Conservation (phyloP, 2,113 vertebrate species). For the Nesoenas mayeri region DNA sequence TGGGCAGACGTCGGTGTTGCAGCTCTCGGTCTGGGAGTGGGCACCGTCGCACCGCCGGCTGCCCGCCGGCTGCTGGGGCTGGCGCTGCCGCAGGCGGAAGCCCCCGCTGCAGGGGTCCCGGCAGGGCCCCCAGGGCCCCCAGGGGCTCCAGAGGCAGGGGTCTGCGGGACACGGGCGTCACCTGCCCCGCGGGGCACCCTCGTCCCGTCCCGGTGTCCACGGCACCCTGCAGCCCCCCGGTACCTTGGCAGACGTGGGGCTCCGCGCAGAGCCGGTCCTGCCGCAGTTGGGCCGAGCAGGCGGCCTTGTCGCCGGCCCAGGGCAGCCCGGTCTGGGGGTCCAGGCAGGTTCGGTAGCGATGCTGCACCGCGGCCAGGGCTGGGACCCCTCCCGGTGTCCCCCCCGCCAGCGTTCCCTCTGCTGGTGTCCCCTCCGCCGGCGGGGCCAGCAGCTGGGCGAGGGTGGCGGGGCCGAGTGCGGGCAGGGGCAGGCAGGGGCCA, state of each 20-base stretch:
- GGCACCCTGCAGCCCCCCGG: not conserved
- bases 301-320: conserved; percentile 11
- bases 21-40: conserved; percentile 84
- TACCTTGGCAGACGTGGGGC: conserved; percentile 77
- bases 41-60: conserved; percentile 67
- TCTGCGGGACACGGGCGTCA: conserved; percentile 59
- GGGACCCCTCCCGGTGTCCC: not conserved
- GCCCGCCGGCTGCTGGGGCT: not conserved
- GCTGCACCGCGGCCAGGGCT: conserved; percentile 74
- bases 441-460: not conserved
- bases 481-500: conserved; percentile 74
- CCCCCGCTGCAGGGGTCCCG: conserved; percentile 84
- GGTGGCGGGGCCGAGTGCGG: not conserved
- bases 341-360: conserved; percentile 82
- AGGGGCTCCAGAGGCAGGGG: conserved; percentile 82
- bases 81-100: conserved; percentile 79
- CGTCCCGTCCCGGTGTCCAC: not conserved
- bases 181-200: accelerated
- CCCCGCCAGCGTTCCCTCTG: no score
- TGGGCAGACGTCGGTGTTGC: conserved; percentile 82
- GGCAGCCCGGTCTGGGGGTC: conserved; percentile 80
- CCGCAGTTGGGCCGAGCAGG: conserved; percentile 70
- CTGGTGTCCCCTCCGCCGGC: no score
- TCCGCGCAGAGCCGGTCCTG: conserved; percentile 81
- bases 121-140: conserved; percentile 86